A percentile compares a stretch with the other conserved stretches of the same genome.
Conservation (phyloP, 2,113 vertebrate genomes). For the Ceratotherium simum region DNA sequence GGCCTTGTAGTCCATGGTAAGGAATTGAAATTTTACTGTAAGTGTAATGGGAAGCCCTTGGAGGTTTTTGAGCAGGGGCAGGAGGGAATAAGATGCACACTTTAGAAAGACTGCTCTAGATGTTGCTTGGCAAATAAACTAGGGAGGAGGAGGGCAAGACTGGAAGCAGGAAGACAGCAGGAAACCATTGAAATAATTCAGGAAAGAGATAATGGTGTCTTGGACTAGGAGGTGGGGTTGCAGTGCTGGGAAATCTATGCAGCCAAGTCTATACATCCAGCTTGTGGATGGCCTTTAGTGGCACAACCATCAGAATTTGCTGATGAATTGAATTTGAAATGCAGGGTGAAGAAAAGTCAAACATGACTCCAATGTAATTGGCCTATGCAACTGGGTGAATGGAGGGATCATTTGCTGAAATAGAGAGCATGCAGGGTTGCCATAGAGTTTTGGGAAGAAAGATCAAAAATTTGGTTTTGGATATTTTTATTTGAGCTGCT, state of each 20-base stretch:
- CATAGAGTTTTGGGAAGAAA: neutral
- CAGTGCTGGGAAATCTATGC: neutral
- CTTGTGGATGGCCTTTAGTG: neutral
- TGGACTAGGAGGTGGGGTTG: neutral
- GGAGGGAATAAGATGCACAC: neutral
- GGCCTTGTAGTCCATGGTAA: neutral
- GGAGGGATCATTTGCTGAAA: neutral
- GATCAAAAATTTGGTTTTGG: neutral
- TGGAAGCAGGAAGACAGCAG: neutral
- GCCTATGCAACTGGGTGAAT: neutral
- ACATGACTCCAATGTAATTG: neutral
- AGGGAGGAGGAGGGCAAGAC: neutral
- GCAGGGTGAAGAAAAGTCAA: neutral
- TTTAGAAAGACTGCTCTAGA: neutral
- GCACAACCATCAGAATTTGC: neutral
- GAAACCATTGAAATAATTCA: neutral
- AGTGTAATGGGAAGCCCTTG: neutral
- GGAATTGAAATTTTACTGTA: neutral
- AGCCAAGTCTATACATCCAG: neutral
- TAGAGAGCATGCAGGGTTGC: neutral
- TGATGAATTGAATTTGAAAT: neutral
- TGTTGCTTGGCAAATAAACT: neutral
- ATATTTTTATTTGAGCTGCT: neutral
- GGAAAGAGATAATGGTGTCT: neutral
- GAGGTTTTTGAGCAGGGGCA: neutral